Percentiles rank a stretch among this genome's conserved stretches.
Conservation (phyloP, 2,113 vertebrate species). For the Anarrhichthys ocellatus region DNA sequence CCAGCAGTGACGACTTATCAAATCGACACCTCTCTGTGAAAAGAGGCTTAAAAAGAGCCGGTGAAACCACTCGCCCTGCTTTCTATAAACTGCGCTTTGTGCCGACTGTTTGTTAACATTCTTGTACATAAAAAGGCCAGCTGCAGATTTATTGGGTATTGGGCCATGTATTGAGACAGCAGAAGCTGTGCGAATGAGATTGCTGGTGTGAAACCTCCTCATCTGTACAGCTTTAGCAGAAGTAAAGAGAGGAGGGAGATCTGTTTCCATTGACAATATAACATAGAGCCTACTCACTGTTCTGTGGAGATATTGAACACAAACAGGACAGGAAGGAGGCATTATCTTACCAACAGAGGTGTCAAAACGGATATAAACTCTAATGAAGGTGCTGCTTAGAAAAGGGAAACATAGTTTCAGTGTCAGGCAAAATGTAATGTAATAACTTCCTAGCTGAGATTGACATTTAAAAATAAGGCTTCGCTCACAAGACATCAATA, state of each 20-base stretch:
- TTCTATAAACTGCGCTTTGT: conserved; percentile 38
- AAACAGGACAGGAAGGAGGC: background rate
- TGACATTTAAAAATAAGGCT: conserved; percentile 60
- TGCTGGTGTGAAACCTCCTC: conserved; percentile 60
- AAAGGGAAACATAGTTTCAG: conserved; percentile 18
- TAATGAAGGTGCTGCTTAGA: conserved; percentile 46
- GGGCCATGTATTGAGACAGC: conserved; percentile 50
- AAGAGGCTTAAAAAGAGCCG: conserved; percentile 59
- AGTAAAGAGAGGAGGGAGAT: conserved; percentile 20
- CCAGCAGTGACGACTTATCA: conserved; percentile 52
- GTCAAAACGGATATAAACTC: background rate
- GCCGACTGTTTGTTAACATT: conserved; percentile 34
- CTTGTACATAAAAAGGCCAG: conserved; percentile 38
- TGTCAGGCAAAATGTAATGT: conserved; percentile 49
- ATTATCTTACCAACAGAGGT: background rate
- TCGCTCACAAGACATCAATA: conserved; percentile 12
- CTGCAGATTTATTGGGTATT: conserved; percentile 53
- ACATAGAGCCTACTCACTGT: background rate
- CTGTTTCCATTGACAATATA: conserved; percentile 25
- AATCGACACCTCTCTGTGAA: conserved; percentile 56
- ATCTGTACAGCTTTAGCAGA: conserved; percentile 53
- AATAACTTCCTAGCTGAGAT: conserved; percentile 59
- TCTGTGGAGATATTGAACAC: conserved; percentile 1
- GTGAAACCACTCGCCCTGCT: conserved; percentile 36
- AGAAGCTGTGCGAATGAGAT: conserved; percentile 65